phyloP scores from a whole-genome alignment of 2,888 invertebrate genomes.

The Coenonympha arcania region DNA sequence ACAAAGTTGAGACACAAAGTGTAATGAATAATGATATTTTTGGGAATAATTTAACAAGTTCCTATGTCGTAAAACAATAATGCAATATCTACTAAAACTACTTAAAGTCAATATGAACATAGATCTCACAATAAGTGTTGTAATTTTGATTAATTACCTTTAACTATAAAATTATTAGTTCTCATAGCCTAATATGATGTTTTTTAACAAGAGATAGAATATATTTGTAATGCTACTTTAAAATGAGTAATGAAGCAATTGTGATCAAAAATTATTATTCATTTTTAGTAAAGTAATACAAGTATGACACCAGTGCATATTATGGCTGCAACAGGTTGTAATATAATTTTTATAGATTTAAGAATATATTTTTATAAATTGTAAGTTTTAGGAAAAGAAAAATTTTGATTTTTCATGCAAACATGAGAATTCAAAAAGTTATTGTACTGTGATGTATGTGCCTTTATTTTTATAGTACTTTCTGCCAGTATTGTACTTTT shows the following conservation, averaged over 20 bases:
- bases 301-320: no score
- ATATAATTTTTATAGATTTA: not conserved
- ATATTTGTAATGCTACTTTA: no score
- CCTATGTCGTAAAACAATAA: conserved; percentile 22
- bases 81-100: conserved; percentile 15
- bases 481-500: conserved; percentile 48
- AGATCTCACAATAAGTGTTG: conserved; percentile 52
- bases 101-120: conserved; percentile 43
- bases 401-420: conserved; percentile 8
- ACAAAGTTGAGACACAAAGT: conserved; percentile 61
- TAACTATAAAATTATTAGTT: conserved; percentile 20
- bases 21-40: conserved; percentile 33
- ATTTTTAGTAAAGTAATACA: not conserved
- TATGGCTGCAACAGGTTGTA: no score
- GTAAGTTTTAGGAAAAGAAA: not conserved
- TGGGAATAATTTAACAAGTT: conserved; percentile 26
- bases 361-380: not conserved
- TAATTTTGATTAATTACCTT: conserved; percentile 33
- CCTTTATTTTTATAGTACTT: conserved; percentile 42
- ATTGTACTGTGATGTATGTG: conserved; percentile 53
- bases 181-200: conserved; percentile 6
- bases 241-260: no score
- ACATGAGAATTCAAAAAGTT: conserved; percentile 20
- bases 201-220: no score
- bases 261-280: not conserved